These are phyloP conservation scores for Elephantulus edwardii DNA, from an alignment of 2,113 vertebrate species.

Conservation along the genomic window DNA sequence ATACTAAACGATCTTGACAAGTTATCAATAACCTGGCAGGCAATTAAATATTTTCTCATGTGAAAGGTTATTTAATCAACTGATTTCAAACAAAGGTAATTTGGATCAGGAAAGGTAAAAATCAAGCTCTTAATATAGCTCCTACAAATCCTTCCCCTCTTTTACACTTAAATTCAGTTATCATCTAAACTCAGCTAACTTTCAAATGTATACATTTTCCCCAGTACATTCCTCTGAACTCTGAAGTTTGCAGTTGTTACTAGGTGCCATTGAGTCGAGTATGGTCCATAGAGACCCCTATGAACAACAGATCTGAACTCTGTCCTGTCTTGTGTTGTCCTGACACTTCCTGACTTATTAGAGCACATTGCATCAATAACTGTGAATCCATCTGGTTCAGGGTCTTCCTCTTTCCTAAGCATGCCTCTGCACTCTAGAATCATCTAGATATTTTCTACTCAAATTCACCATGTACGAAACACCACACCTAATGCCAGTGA, in stretches of 20 bases:
- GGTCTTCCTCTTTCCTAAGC: no score
- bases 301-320: no score
- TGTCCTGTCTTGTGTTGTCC: no score
- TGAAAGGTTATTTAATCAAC: conserved; percentile 46
- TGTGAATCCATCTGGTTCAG: no score
- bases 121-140: neutral
- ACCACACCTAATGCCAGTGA: neutral
- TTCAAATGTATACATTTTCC: neutral
- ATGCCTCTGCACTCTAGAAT: neutral
- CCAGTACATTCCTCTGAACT: neutral
- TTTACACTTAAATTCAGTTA: neutral
- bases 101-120: conserved; percentile 32
- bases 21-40: conserved; percentile 42
- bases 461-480: neutral
- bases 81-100: conserved; percentile 30
- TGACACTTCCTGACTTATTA: no score
- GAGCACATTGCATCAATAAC: no score
- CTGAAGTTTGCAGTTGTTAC: no score
- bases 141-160: neutral
- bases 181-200: conserved; percentile 21
- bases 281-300: no score
- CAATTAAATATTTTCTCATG: conserved; percentile 31
- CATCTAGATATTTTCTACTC: neutral
- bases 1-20: conserved; percentile 38
- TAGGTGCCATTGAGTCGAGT: no score